phyloP scores from a whole-genome alignment of 2,888 invertebrate species.

The Agriopis aurantiaria region DNA sequence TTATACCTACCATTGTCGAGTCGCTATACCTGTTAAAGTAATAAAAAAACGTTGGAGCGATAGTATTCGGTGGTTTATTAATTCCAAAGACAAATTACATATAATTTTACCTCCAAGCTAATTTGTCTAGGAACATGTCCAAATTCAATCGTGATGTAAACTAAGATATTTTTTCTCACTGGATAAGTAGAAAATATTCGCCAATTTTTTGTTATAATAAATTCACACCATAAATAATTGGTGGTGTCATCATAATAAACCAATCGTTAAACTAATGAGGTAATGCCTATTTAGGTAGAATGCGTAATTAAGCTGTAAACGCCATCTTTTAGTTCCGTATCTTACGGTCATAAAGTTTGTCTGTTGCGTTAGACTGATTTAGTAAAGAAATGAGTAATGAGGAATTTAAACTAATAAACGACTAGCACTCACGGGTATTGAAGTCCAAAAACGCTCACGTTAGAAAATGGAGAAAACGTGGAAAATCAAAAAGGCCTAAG shows the following conservation, averaged over 20 bases:
- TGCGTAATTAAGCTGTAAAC: constrained; percentile 12
- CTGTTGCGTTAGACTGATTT: neutral
- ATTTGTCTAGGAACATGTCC: constrained; percentile 9
- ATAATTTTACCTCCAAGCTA: constrained; percentile 2
- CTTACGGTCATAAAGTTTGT: neutral
- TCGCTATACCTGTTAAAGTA: too few relatives aligned
- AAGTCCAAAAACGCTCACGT: too few relatives aligned
- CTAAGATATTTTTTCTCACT: too few relatives aligned
- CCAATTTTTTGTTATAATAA: constrained; percentile 15
- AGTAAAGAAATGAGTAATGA: too few relatives aligned
- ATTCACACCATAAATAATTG: constrained; percentile 7
- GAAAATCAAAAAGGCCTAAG: too few relatives aligned
- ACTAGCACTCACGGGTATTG: too few relatives aligned
- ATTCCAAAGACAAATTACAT: neutral
- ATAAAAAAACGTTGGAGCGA: too few relatives aligned
- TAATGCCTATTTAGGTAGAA: constrained; percentile 25
- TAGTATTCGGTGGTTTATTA: neutral
- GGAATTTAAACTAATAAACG: too few relatives aligned
- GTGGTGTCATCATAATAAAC: constrained; percentile 24
- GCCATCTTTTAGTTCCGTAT: neutral
- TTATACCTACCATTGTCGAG: neutral
- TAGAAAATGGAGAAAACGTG: too few relatives aligned
- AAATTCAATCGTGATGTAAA: constrained; percentile 1
- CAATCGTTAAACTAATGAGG: constrained; percentile 27
- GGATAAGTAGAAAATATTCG: constrained; percentile 2